These are phyloP conservation scores for Chloromyia formosa DNA, from an alignment of 2,888 invertebrate species.

Conservation along the genomic window DNA sequence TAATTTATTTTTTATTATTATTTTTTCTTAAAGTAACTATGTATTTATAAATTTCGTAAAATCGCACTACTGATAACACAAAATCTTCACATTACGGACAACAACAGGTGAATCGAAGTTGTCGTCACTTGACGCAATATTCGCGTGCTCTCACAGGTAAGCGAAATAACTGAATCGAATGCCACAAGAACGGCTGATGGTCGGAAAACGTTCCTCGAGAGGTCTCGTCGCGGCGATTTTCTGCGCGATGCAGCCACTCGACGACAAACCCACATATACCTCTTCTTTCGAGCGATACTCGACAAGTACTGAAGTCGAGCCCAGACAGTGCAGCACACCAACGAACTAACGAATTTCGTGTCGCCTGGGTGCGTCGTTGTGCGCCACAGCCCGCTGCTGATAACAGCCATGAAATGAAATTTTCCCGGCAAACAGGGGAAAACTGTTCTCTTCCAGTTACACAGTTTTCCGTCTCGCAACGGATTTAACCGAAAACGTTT, in stretches of 20 bases:
- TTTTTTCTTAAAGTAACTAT: too few species aligned
- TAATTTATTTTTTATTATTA: too few species aligned
- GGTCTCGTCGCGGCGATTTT: conserved; percentile 36
- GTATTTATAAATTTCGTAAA: too few species aligned
- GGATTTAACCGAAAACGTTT: not conserved
- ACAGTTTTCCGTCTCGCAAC: not conserved
- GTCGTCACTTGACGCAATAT: conserved; percentile 11
- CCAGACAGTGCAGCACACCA: not conserved
- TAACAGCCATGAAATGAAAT: conserved; percentile 11
- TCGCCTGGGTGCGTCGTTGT: not conserved
- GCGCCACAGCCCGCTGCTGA: not conserved
- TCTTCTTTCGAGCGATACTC: conserved; percentile 54
- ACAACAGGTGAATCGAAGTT: conserved; percentile 24
- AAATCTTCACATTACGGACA: not conserved
- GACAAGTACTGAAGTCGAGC: conserved; percentile 53
- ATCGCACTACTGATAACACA: too few species aligned
- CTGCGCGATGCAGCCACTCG: conserved; percentile 46
- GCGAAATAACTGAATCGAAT: not conserved
- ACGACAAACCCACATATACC: conserved; percentile 49
- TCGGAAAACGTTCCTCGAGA: conserved; percentile 14
- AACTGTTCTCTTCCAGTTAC: not conserved
- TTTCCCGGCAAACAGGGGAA: conserved; percentile 1
- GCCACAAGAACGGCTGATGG: not conserved
- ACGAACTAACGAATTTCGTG: conserved; percentile 6
- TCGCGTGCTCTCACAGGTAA: too few species aligned